Conservation (phyloP, 2,797 vertebrate species). For the Cuculus canorus region DNA sequence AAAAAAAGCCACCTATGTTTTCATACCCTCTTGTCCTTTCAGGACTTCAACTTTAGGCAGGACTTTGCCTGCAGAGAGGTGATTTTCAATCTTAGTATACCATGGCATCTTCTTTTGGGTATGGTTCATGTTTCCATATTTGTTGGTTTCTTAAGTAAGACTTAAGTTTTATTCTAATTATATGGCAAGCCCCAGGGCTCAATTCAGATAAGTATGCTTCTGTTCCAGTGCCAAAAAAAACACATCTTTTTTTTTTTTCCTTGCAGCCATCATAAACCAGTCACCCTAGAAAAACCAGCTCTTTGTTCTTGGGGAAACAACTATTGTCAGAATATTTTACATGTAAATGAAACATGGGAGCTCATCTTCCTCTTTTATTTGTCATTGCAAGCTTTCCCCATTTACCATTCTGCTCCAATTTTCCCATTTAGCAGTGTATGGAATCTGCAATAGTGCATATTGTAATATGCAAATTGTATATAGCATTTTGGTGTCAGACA, state of each 20-base stretch:
- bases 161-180: conserved; percentile 61
- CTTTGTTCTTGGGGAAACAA: conserved; percentile 71
- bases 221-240: conserved; percentile 55
- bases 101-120: conserved; percentile 24
- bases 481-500: conserved; percentile 76
- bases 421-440: conserved; percentile 69
- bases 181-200: conserved; percentile 69
- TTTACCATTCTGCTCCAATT: conserved; percentile 70
- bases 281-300: conserved; percentile 72
- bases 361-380: conserved; percentile 69
- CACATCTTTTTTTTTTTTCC: neutral
- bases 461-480: conserved; percentile 81
- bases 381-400: conserved; percentile 61
- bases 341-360: conserved; percentile 69
- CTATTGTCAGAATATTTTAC: conserved; percentile 71
- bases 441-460: conserved; percentile 73
- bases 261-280: conserved; percentile 72
- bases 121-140: conserved; percentile 26
- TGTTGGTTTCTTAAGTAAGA: conserved; percentile 70
- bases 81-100: neutral
- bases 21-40: neutral
- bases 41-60: neutral
- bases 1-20: neutral
- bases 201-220: conserved; percentile 66
- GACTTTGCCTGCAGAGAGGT: neutral